Evolutionary conservation across 1,140 invertebrate genomes (phyloP).

Genomic region (Matsumurasca onukii): DNA sequence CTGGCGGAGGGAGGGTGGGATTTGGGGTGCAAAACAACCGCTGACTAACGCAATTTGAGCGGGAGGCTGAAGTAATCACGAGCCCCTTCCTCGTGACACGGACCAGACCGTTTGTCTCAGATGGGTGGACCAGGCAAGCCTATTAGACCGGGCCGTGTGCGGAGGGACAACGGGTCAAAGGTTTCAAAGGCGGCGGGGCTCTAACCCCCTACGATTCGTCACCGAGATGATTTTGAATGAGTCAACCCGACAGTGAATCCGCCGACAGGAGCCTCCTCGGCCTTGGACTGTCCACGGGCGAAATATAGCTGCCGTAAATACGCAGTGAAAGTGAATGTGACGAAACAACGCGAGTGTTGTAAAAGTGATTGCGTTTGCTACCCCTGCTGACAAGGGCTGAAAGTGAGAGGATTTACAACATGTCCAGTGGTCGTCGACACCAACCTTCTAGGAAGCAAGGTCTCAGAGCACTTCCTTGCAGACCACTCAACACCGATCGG

Average conservation of each 20-base stretch:
- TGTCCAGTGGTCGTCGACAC: not conserved
- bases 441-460: not conserved
- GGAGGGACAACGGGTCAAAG: not conserved
- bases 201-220: constrained; percentile 6
- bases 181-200: not conserved
- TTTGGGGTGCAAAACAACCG: not conserved
- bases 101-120: not conserved
- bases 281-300: not conserved
- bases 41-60: constrained; percentile 5
- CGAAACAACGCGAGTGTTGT: not conserved
- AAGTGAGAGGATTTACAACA: constrained; percentile 19
- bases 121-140: not conserved
- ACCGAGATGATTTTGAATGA: constrained; percentile 6
- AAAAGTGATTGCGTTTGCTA: not conserved
- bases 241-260: too few relatives aligned
- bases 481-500: too few relatives aligned
- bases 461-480: too few relatives aligned
- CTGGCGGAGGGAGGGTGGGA: not conserved
- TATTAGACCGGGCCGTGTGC: not conserved
- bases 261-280: not conserved
- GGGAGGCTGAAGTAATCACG: not conserved
- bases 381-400: not conserved
- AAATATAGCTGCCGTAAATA: constrained; percentile 17
- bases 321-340: not conserved
- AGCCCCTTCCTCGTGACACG: not conserved